Conservation (phyloP, 2,113 vertebrate genomes). For the Neodontobutis hainanensis region DNA sequence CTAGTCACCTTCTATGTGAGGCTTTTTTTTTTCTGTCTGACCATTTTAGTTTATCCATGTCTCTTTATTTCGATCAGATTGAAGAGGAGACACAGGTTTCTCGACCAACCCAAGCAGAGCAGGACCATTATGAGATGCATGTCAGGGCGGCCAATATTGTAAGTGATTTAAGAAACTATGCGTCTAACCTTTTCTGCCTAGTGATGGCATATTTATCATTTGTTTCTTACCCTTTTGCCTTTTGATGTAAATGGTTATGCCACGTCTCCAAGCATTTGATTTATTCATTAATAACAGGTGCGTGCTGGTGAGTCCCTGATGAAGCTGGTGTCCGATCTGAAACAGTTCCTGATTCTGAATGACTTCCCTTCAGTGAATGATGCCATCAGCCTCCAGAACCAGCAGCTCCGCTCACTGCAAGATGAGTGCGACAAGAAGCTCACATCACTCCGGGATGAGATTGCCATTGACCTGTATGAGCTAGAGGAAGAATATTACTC, state of each 20-base stretch:
- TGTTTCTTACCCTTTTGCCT: too few relatives aligned
- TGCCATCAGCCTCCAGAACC: constrained; percentile 92
- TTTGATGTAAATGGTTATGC: too few relatives aligned
- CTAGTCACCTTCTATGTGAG: too few relatives aligned
- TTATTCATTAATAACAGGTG: constrained; percentile 76
- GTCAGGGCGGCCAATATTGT: constrained; percentile 98
- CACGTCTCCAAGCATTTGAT: too few relatives aligned
- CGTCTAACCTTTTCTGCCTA: background rate
- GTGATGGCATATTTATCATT: background rate
- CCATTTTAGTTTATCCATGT: background rate
- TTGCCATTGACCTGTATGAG: constrained; percentile 98
- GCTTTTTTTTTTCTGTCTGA: background rate
- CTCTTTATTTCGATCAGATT: constrained; percentile 76
- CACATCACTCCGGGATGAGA: constrained; percentile 90
- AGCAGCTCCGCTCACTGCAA: constrained; percentile 90
- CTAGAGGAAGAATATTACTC: constrained; percentile 99
- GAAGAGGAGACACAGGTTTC: constrained; percentile 98
- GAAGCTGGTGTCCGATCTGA: constrained; percentile 97
- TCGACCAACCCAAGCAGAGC: constrained; percentile 92
- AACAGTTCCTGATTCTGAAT: constrained; percentile 97
- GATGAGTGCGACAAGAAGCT: constrained; percentile 98
- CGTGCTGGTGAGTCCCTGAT: constrained; percentile 96
- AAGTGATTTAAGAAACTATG: constrained; percentile 68
- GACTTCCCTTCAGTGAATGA: constrained; percentile 98
- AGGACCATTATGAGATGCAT: constrained; percentile 98